Evolutionary conservation across 2,888 invertebrate species (phyloP).

Genomic region (Drosophila parthenogenetica): DNA sequence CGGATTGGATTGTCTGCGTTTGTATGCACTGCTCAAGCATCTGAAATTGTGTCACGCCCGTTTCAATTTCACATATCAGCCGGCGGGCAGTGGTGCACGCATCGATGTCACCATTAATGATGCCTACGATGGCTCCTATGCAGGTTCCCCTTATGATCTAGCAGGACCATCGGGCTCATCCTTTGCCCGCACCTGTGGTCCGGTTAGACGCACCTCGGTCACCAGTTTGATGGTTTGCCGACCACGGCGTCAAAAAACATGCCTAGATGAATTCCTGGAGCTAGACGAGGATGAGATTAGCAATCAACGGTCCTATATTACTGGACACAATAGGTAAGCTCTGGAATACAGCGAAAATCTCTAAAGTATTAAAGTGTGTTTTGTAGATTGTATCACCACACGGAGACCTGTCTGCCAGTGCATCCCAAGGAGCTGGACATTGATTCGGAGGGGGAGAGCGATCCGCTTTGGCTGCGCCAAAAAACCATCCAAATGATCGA

Average conservation of each 20-base stretch:
- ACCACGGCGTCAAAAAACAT: conserved; percentile 86
- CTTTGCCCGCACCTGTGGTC: conserved; percentile 88
- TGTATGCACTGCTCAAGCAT: conserved; percentile 96
- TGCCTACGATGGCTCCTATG: conserved; percentile 97
- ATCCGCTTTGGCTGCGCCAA: conserved; percentile 96
- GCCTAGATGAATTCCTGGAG: conserved; percentile 95
- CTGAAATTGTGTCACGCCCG: conserved; percentile 96
- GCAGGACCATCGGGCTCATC: conserved; percentile 90
- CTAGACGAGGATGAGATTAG: conserved; percentile 94
- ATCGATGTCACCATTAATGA: conserved; percentile 98
- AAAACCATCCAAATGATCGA: conserved; percentile 99
- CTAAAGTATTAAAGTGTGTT: not conserved
- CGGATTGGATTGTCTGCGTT: conserved; percentile 93
- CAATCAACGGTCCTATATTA: conserved; percentile 94
- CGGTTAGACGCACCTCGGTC: conserved; percentile 87
- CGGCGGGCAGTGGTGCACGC: conserved; percentile 89
- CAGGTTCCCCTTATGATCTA: conserved; percentile 95
- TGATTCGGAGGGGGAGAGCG: conserved; percentile 97
- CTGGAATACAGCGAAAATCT: not conserved
- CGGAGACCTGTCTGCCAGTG: conserved; percentile 96
- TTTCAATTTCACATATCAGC: conserved; percentile 94
- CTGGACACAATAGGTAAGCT: conserved; percentile 92
- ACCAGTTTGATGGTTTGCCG: conserved; percentile 88
- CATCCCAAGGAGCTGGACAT: conserved; percentile 97
- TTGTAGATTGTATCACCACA: conserved; percentile 94